phyloP scores from a whole-genome alignment of 2,888 invertebrate genomes.

The Melinaea marsaeus region DNA sequence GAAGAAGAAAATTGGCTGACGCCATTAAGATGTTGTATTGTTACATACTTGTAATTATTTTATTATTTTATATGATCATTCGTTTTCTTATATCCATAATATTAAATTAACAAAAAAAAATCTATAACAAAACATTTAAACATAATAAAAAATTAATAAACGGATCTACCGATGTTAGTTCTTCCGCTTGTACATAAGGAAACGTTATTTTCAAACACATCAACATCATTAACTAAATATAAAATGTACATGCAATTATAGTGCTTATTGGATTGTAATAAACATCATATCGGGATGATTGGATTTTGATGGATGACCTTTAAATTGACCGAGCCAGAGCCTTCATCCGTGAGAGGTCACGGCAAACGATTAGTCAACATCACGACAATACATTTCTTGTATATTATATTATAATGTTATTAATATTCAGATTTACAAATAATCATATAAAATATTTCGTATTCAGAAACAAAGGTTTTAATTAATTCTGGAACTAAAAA shows the following conservation, averaged over 20 bases:
- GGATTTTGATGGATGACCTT: conserved; percentile 21
- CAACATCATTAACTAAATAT: neutral
- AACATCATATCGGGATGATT: conserved; percentile 14
- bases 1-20: neutral
- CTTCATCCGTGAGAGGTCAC: conserved; percentile 25
- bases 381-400: conserved; percentile 12
- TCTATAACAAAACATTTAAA: no score
- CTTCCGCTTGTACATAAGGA: neutral
- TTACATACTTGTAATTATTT: neutral
- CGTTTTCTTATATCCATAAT: no score
- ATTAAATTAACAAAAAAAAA: no score
- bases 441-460: no score
- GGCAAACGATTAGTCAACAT: conserved; percentile 21
- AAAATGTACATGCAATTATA: neutral
- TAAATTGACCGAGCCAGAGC: conserved; percentile 10
- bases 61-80: no score
- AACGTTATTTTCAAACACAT: neutral
- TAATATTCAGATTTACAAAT: no score
- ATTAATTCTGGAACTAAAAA: no score
- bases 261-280: conserved; percentile 8
- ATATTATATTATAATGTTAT: neutral
- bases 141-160: no score
- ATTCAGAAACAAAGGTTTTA: no score
- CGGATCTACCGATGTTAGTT: no score
- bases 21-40: neutral